These are phyloP conservation scores for Clarias laeviceps DNA, from an alignment of 2,797 vertebrate species.

Conservation along the genomic window DNA sequence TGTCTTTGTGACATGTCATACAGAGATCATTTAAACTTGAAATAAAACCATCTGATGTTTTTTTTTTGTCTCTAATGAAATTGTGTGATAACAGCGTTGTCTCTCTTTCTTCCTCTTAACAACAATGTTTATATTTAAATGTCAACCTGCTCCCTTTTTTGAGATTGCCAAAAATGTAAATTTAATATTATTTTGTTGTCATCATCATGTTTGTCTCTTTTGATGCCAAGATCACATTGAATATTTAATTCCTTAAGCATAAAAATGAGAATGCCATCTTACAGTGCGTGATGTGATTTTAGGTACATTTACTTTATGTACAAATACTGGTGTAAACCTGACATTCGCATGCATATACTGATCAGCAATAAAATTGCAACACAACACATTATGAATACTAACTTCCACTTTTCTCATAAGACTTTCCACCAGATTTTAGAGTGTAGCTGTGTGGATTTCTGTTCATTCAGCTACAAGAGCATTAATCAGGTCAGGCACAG, in stretches of 20 bases:
- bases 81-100: constrained; percentile 43
- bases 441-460: neutral
- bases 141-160: constrained; percentile 32
- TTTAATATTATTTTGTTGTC: constrained; percentile 52
- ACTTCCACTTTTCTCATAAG: neutral
- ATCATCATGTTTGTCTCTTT: constrained; percentile 38
- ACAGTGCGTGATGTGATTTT: too few relatives aligned
- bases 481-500: neutral
- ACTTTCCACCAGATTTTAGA: neutral
- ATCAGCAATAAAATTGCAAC: too few relatives aligned
- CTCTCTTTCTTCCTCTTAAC: neutral
- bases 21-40: constrained; percentile 67
- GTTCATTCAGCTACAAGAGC: neutral
- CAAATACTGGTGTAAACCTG: too few relatives aligned
- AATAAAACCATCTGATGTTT: constrained; percentile 76
- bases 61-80: constrained; percentile 39
- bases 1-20: constrained; percentile 79
- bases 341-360: too few relatives aligned
- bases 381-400: too few relatives aligned
- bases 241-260: constrained; percentile 60
- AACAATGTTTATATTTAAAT: constrained; percentile 22
- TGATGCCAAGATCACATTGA: constrained; percentile 47
- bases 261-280: too few relatives aligned
- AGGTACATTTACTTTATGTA: too few relatives aligned
- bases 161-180: constrained; percentile 49